phyloP scores from a whole-genome alignment of 2,797 vertebrate genomes.

The Falco naumanni region DNA sequence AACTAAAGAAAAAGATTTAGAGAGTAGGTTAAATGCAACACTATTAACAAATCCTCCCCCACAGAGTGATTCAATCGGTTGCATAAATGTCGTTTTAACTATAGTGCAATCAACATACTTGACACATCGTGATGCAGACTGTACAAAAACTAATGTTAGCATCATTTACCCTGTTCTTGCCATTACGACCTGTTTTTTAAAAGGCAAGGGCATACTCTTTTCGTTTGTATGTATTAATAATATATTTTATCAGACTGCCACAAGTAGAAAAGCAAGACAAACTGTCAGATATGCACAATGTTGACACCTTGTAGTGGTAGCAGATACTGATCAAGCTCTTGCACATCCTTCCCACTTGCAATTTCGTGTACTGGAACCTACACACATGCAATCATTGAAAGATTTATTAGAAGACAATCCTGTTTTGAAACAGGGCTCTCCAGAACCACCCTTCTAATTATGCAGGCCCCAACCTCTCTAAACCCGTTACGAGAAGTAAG shows the following conservation, averaged over 20 bases:
- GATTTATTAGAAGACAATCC: not conserved
- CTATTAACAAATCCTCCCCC: conserved; percentile 19
- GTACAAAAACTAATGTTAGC: not conserved
- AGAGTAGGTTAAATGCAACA: not conserved
- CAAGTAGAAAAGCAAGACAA: not conserved
- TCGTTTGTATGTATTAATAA: not conserved
- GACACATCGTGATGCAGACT: accelerated
- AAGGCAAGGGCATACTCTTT: not conserved
- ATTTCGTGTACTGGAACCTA: not conserved
- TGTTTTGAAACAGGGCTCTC: not conserved
- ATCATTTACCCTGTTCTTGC: not conserved
- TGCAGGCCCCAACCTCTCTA: not conserved
- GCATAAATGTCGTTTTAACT: not conserved
- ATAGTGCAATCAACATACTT: not conserved
- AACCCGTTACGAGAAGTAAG: not conserved
- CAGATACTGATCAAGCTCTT: not conserved
- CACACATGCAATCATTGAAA: not conserved
- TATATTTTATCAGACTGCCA: not conserved
- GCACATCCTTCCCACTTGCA: not conserved
- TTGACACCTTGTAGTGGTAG: not conserved
- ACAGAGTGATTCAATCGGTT: not conserved
- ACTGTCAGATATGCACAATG: not conserved
- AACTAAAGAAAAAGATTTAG: conserved; percentile 6
- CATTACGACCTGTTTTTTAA: not conserved
- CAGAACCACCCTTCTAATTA: not conserved